phyloP scores from a whole-genome alignment of 2,888 invertebrate genomes.

The Hemithea aestivaria region DNA sequence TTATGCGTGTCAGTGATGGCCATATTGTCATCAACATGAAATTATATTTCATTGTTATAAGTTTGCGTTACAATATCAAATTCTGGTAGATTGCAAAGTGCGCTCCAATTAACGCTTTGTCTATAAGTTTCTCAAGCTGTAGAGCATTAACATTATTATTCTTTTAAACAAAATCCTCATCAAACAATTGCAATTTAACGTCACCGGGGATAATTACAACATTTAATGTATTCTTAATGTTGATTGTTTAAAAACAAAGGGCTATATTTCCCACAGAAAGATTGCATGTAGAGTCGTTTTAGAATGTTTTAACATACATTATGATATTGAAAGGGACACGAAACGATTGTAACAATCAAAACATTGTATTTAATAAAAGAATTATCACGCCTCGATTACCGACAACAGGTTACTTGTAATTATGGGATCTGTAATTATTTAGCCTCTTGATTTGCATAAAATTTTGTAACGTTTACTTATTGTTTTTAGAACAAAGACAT shows the following conservation, averaged over 20 bases:
- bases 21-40: too few relatives aligned
- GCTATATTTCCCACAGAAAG: constrained; percentile 35
- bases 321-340: constrained; percentile 30
- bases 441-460: constrained; percentile 38
- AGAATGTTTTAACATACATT: constrained; percentile 53
- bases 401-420: constrained; percentile 45
- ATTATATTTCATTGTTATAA: too few relatives aligned
- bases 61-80: too few relatives aligned
- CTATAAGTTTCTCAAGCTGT: too few relatives aligned
- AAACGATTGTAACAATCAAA: constrained; percentile 60
- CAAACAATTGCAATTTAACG: constrained; percentile 15
- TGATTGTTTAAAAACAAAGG: constrained; percentile 37
- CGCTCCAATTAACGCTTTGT: too few relatives aligned
- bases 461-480: constrained; percentile 26
- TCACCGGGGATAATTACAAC: constrained; percentile 16
- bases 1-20: too few relatives aligned
- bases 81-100: too few relatives aligned
- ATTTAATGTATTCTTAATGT: constrained; percentile 23
- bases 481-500: constrained; percentile 23
- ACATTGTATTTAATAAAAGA: constrained; percentile 38
- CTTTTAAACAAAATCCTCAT: constrained; percentile 3
- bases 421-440: constrained; percentile 49
- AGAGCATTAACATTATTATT: background rate
- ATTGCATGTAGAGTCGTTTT: constrained; percentile 39
- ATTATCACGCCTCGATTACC: constrained; percentile 57